Conservation (phyloP, 2,888 invertebrate species). For the Sabatieria punctata region DNA sequence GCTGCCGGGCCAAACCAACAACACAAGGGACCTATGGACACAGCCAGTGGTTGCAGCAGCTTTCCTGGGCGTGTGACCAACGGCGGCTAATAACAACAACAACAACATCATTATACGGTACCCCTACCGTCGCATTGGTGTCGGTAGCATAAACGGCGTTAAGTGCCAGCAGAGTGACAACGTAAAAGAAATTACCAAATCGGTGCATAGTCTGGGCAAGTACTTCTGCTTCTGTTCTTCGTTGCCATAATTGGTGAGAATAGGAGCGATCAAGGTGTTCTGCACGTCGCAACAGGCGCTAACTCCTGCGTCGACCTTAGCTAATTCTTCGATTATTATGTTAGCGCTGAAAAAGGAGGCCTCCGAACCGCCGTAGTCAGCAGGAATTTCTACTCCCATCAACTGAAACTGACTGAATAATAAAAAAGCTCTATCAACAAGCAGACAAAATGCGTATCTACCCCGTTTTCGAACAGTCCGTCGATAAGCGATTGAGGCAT, state of each 20-base stretch:
- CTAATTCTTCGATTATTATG: constrained; percentile 74
- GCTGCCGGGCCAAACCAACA: too few relatives aligned
- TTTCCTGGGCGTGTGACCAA: too few relatives aligned
- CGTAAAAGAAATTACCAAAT: constrained; percentile 70
- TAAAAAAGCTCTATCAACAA: background rate
- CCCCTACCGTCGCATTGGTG: too few relatives aligned
- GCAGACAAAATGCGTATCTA: constrained; percentile 37
- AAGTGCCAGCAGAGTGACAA: too few relatives aligned
- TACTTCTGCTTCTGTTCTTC: constrained; percentile 78
- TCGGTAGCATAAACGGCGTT: too few relatives aligned
- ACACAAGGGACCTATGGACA: too few relatives aligned
- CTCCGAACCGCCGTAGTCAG: constrained; percentile 71
- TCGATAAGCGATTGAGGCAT: constrained; percentile 59
- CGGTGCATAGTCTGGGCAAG: constrained; percentile 60
- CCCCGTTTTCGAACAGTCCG: constrained; percentile 76
- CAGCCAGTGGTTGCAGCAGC: too few relatives aligned
- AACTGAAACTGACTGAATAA: constrained; percentile 40
- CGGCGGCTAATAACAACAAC: too few relatives aligned
- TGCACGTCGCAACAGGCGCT: constrained; percentile 79
- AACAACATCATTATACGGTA: too few relatives aligned
- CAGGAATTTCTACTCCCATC: constrained; percentile 75
- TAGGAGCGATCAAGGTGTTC: constrained; percentile 73
- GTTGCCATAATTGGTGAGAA: constrained; percentile 63
- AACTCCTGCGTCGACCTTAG: constrained; percentile 76
- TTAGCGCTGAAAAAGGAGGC: constrained; percentile 75